phyloP scores from a whole-genome alignment of 2,888 invertebrate species.

The Amiota communis region DNA sequence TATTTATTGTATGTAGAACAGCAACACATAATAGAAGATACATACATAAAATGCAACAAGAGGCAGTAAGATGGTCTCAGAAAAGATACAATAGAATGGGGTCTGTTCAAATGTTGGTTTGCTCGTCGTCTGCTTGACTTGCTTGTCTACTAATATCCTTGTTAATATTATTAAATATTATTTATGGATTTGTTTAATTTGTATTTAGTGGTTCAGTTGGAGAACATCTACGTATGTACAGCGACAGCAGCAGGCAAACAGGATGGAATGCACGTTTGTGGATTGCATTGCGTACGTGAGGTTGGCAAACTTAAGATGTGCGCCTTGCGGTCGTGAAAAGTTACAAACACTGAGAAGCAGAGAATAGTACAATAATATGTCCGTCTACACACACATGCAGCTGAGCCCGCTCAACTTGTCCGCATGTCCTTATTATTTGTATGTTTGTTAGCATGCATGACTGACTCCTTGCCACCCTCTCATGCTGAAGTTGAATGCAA shows the following conservation, averaged over 20 bases:
- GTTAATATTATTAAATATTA: conserved; percentile 73
- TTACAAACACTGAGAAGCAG: conserved; percentile 17
- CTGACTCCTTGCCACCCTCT: conserved; percentile 19
- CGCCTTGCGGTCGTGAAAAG: conserved; percentile 52
- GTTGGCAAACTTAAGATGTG: conserved; percentile 40
- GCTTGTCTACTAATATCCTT: conserved; percentile 63
- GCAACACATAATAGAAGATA: not conserved
- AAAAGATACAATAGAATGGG: not conserved
- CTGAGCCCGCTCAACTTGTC: conserved; percentile 41
- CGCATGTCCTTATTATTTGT: conserved; percentile 42
- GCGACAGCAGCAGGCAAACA: no score
- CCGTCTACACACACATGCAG: conserved; percentile 4
- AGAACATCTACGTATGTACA: conserved; percentile 2
- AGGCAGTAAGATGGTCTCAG: not conserved
- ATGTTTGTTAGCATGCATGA: conserved; percentile 12
- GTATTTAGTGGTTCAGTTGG: conserved; percentile 67
- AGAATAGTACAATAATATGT: no score
- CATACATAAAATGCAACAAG: not conserved
- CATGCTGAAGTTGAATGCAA: not conserved
- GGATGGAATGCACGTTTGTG: not conserved
- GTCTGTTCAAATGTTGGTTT: not conserved
- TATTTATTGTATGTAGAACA: conserved; percentile 18
- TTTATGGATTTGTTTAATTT: conserved; percentile 73
- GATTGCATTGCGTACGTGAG: conserved; percentile 39
- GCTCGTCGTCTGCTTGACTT: not conserved